Evolutionary conservation across 2,113 vertebrate genomes (phyloP).

Genomic region (Otocyon megalotis): DNA sequence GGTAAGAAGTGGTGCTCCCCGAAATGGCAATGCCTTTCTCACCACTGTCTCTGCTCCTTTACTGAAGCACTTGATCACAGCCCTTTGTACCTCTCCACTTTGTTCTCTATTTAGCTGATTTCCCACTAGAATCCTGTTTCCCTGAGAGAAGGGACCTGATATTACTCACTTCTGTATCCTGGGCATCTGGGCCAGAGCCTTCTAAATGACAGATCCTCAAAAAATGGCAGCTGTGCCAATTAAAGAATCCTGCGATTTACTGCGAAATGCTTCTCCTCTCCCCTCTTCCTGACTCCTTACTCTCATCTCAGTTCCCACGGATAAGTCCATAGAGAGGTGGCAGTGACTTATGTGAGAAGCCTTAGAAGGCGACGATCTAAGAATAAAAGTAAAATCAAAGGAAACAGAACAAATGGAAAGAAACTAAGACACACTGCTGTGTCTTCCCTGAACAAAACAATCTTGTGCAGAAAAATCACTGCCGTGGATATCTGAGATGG

Average conservation of each 20-base stretch:
- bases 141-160: background rate
- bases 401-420: background rate
- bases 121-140: background rate
- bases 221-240: background rate
- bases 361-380: background rate
- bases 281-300: background rate
- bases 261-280: background rate
- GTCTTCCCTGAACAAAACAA: conserved; percentile 19
- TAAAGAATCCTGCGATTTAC: background rate
- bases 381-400: background rate
- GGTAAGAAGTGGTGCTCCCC: background rate
- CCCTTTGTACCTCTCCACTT: background rate
- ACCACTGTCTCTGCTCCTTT: background rate
- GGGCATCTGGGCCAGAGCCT: background rate
- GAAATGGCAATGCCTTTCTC: background rate
- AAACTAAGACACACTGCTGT: background rate
- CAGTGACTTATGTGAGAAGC: background rate
- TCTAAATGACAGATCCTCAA: background rate
- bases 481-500: too few species aligned
- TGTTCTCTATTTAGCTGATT: background rate
- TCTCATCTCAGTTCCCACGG: background rate
- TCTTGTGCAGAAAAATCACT: background rate
- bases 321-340: background rate
- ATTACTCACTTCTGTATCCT: background rate
- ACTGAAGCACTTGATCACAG: too few species aligned